Base-by-base conservation (phyloP, 2,797 vertebrate species). In the Geotrypetes seraphini region DNA sequence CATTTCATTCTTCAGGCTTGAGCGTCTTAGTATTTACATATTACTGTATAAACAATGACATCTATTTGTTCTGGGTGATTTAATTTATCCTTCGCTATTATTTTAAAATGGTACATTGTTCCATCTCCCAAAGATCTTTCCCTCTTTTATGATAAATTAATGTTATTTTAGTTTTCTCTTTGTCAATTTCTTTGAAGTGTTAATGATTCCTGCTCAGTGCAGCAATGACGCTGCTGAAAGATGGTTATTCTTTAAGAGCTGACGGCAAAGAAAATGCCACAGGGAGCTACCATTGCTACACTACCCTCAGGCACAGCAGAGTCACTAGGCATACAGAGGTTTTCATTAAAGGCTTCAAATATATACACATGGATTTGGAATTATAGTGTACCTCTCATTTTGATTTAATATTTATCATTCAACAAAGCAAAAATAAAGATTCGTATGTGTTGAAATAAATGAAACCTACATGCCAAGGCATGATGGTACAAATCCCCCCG, bases 391-490 rank as follows among this genome's bases (percentile, higher is more conserved):
- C 24, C 26, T 24, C 8, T 46, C 14, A 28, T 39, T 39, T 30
- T 28, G 39, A 23, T 44, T 57, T 44, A 35, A 31, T 54, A 26
- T 40, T 45, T 50, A 26, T 47, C 36, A 51, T 22, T 28, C 18
- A 19, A 18, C 19, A 36, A 27, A 36, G 9, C 19, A 43, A 18
- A 42, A 33, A 13, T 46, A 15, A 46, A 15, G 34, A 47, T 22
- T 44, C 39, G 36, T 17, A 40, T 31, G 7, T 47, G 28, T 8
- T 32, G 20, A 47, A 33, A 12, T 23, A 22, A 26, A 39, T 35
- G 40, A 21, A 10, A 12, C 50, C 24, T 33, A 53, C 50, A 37
- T 38, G 16, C 8, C 58, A 47, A 50, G 16, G 57, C 43, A 39
- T 31, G 19, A 35, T 12, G 12, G 5, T 16, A 28, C 51, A 57